Base-by-base conservation (phyloP, 2,888 invertebrate genomes). In the Clepsis dumicolana region DNA sequence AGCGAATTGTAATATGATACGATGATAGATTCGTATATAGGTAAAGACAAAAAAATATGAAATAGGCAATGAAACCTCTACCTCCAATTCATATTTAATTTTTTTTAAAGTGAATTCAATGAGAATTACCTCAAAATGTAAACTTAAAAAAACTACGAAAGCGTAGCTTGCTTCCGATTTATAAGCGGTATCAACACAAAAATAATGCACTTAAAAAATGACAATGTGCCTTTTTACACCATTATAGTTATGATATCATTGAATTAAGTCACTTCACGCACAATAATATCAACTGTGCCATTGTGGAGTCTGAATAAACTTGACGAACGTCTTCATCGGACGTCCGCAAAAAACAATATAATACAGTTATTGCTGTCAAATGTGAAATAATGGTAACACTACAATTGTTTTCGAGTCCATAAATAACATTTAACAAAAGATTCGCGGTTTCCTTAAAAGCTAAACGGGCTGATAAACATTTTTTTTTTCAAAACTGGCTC, bases 361-460 rank as follows among this genome's bases (percentile, higher is more conserved):
- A 90, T 91, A 88, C 88, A 85, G 86, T 90, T 90, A 93, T 91
- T 91, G 88, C 88, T 89, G 92, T 93, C 93, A 92, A 89, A 91
- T 85, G 75, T 87, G 88, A 88, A 91, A 92, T 91, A 93, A 93
- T 92, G 89, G 91, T 89, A 91, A 88, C 91, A 88, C 84, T 86
- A 79, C 93, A 93, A 94, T 94, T 94, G 94, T 93, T 94, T 94
- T 89, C 88, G 78, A 78, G 83, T 75, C 82, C 89, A 93, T 94
- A 94, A 93, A 94, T 94, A 91, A 87, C 88, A 82, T 87, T 85
- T 86, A 89, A 92, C 93, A 93, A 93, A 90, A 86, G 91, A 90
- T 88, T 90, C 86, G 92, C 93, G 93, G 93, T 91, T 91, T 91
- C 91, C 91, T 89, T 92, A 92, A 93, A 93, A 92, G 93, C 89